These are phyloP conservation scores for Penelope pileata DNA, from an alignment of 2,113 vertebrate species.

Conservation along the genomic window DNA sequence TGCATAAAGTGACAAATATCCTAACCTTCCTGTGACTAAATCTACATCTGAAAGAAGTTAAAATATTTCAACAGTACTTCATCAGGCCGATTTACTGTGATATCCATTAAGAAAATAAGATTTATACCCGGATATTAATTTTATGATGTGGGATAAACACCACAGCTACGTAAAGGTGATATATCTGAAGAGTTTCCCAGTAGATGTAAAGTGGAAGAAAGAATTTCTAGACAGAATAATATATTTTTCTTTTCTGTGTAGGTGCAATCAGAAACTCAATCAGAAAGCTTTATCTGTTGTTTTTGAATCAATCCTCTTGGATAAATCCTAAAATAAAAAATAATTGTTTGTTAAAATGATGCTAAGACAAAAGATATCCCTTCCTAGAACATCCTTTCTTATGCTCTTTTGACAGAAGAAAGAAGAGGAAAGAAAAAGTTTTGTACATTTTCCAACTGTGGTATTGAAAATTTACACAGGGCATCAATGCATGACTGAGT, in stretches of 20 bases:
- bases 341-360: background rate
- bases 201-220: background rate
- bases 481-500: conserved; percentile 18
- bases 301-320: background rate
- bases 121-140: background rate
- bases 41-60: background rate
- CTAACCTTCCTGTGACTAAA: background rate
- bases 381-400: conserved; percentile 20
- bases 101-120: background rate
- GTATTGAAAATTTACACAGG: conserved; percentile 10
- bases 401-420: background rate
- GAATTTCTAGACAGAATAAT: background rate
- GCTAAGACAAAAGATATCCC: background rate
- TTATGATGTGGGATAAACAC: background rate
- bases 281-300: background rate
- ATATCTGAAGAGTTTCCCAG: background rate
- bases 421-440: conserved; percentile 2
- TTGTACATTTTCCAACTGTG: background rate
- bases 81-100: background rate
- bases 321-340: background rate
- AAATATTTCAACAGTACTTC: conserved; percentile 5
- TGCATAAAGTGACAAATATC: background rate
- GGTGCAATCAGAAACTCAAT: background rate
- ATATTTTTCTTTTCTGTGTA: background rate
- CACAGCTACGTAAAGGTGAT: background rate